phyloP scores from a whole-genome alignment of 2,888 invertebrate genomes.

The Calameuta filiformis region DNA sequence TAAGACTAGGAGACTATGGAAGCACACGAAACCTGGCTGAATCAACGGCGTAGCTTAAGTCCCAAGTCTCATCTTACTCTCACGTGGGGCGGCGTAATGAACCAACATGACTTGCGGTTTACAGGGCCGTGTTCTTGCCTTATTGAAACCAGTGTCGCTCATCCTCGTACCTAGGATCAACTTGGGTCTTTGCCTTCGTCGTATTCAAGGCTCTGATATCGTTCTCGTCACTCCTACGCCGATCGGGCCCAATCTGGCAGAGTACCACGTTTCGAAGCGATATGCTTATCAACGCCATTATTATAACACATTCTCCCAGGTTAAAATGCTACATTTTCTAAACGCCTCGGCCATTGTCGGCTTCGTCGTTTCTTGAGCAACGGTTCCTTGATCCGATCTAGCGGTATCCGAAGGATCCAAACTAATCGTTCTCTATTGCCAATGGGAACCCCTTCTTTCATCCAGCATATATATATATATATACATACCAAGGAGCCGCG shows the following conservation, averaged over 20 bases:
- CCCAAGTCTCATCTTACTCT: conserved; percentile 56
- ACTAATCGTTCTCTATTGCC: neutral
- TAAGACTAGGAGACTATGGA: neutral
- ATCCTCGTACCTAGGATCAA: conserved; percentile 34
- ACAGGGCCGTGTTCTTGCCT: conserved; percentile 59
- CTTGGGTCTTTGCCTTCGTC: neutral
- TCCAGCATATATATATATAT: neutral
- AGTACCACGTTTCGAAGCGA: neutral
- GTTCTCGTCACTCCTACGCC: neutral
- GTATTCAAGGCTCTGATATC: neutral
- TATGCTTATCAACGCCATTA: conserved; percentile 5
- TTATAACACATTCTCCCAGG: conserved; percentile 4
- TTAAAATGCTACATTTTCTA: conserved; percentile 6
- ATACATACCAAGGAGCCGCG: neutral
- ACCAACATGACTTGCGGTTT: conserved; percentile 64
- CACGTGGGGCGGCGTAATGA: conserved; percentile 62
- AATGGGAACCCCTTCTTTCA: neutral
- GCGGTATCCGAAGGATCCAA: neutral
- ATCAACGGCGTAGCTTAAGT: conserved; percentile 25
- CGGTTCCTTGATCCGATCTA: neutral
- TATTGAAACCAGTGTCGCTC: conserved; percentile 64
- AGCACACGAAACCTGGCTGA: neutral
- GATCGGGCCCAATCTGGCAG: neutral
- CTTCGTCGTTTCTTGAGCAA: neutral
- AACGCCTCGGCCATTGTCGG: neutral